Base-by-base conservation (phyloP, 2,888 invertebrate genomes). In the Sarcophaga carnaria region DNA sequence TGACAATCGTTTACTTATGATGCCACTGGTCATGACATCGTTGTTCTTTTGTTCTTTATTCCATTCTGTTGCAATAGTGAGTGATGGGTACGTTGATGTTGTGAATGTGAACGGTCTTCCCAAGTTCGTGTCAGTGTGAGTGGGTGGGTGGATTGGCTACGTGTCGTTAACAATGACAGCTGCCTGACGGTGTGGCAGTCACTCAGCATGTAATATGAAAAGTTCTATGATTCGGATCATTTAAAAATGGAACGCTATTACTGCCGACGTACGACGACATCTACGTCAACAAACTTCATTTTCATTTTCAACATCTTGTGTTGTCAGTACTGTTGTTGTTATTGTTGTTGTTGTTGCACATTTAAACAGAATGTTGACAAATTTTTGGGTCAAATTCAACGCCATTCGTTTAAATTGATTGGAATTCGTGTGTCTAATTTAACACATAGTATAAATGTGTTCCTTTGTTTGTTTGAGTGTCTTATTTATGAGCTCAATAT, bases 1-100 rank as follows among this genome's bases (percentile, higher is more conserved):
- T 17, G 70, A 62, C 45, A 71, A 67, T 67, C 20, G 47, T 67
- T 67, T 78, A 72, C 67, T 85, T 74, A 78, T 81, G 78, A 81
- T 81, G 77, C 71, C 77, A 67, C 77, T 85, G 85, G 85, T 85
- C 85, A 78, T 81, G 85, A 77, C 77, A 81, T 77, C 72, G 72
- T 77, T 77, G 62, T 45, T 71, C 54, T 49, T 83, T 64, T 37
- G 62, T 62, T 59, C 14, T 83, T 64, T 37, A 45, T 62, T 59
- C 14, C 20, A 20, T 14, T 25, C 71, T 80, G 22, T 63, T 75
- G 80, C 27, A 77, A 72, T 64, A 79, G 49, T 54, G 27, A 63
- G 37, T 45, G 59, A 14, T 69, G n/a, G 47, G 11, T 62, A 11
- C 54, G 27, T 49, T n/a, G 60, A 5, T 20, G 62, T 17, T 25